A percentile compares a stretch with the other conserved stretches of the same genome.
phyloP scores from a whole-genome alignment of 2,888 invertebrate species.

The Elysia crispata region DNA sequence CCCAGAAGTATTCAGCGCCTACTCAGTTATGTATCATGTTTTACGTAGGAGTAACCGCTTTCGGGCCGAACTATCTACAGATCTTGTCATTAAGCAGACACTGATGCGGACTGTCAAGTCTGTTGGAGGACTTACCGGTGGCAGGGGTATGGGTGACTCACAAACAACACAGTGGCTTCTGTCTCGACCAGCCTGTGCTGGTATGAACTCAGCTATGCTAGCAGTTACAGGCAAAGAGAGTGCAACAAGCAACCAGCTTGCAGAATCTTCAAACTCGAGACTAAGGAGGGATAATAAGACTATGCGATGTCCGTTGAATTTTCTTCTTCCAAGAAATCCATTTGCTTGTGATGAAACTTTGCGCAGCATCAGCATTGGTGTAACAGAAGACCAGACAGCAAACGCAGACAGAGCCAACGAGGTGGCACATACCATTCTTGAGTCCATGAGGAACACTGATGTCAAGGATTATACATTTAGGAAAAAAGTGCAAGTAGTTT shows the following conservation, averaged over 20 bases:
- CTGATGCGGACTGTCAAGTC: conserved; percentile 53
- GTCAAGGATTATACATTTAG: conserved; percentile 47
- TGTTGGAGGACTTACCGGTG: conserved; percentile 33
- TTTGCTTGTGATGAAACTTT: conserved; percentile 45
- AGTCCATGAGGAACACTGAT: conserved; percentile 43
- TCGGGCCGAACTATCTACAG: too few relatives aligned
- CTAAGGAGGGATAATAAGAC: conserved; percentile 44
- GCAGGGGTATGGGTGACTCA: conserved; percentile 32
- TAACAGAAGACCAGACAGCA: conserved; percentile 47
- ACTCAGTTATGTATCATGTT: too few relatives aligned
- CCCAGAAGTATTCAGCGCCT: too few relatives aligned
- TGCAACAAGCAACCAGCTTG: conserved; percentile 32
- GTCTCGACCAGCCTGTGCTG: conserved; percentile 42
- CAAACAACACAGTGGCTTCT: conserved; percentile 37
- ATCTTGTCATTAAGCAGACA: too few relatives aligned
- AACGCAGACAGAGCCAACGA: conserved; percentile 50
- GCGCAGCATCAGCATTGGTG: conserved; percentile 54
- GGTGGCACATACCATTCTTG: conserved; percentile 48
- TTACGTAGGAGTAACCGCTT: too few relatives aligned
- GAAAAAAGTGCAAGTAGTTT: conserved; percentile 48
- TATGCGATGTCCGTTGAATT: conserved; percentile 40
- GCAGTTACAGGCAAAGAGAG: conserved; percentile 10
- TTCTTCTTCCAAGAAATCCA: conserved; percentile 48
- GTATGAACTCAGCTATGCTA: conserved; percentile 40
- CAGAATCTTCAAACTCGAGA: conserved; percentile 3